Base-by-base conservation (phyloP, 1,140 invertebrate genomes). In the Bombyx mori region DNA sequence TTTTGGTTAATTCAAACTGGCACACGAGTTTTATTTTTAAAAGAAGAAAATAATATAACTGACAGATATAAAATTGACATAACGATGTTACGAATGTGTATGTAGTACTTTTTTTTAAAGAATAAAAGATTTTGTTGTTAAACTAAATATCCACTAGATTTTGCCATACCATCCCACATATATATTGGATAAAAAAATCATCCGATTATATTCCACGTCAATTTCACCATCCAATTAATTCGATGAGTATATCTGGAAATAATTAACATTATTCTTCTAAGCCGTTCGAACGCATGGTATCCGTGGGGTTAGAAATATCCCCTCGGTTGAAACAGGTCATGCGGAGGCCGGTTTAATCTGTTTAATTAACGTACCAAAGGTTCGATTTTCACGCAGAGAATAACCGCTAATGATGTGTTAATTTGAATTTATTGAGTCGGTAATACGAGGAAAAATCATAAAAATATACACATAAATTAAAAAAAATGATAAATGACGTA, bases 331-430 rank as follows among this genome's bases (percentile, higher is more conserved):
- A 72, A 65, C 73, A 73, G 73, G 73, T 76, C 73, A 76, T 68
- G 69, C 65, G 65, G 47, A 66, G 55, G 5, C 44, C 26, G 46
- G 55, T 68, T 57, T 73, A 72, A 73, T 73, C 63, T 68, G 66
- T 73, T 71, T 76, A 76, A 76, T 76, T 76, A 74, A 70, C 69
- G 71, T 61, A 66, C 62, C 58, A 71, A 59, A 61, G 71, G 68
- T 71, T 74, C 71, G 74, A 76, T 76, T 72, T 76, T 60, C 66
- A 70, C 58, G 65, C 69, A 54, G 43, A 53, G 62, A 45, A 9
- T 51, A 48, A 63, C 52, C 57, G 66, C 63, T 69, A 74, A 76
- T 76, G 71, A 72, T 60, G 69, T 65, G 74, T 74, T 76, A 72
- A 76, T 70, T 61, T 42, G 50, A 44, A 51, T 54, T 50, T 47